phyloP scores from a whole-genome alignment of 2,113 vertebrate species.

The Chaetodon auriga region DNA sequence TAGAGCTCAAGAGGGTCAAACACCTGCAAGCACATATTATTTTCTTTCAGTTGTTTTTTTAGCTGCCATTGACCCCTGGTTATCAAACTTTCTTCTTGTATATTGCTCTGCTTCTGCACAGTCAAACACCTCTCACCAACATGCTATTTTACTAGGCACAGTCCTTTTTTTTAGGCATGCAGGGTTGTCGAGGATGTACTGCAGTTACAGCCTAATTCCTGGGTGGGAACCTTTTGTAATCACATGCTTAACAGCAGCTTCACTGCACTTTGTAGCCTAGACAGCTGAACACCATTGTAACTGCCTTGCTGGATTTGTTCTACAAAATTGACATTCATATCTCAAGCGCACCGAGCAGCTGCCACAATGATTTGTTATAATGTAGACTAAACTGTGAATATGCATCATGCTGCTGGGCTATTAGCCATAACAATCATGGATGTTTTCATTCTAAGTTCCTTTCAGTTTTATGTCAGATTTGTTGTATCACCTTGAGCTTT shows the following conservation, averaged over 20 bases:
- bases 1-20: neutral
- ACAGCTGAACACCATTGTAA: constrained; percentile 13
- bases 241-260: neutral
- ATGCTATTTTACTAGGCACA: constrained; percentile 15
- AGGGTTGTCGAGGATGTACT: constrained; percentile 14
- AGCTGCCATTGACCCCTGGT: neutral
- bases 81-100: neutral
- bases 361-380: neutral
- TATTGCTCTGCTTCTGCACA: neutral
- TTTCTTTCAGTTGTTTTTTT: neutral
- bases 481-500: neutral
- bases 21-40: neutral
- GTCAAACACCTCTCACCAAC: neutral
- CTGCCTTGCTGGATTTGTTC: neutral
- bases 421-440: constrained; percentile 6
- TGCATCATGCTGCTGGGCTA: neutral
- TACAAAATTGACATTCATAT: neutral
- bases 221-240: constrained; percentile 48
- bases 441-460: neutral
- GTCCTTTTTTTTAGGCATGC: constrained; percentile 24
- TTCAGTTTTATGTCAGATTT: neutral
- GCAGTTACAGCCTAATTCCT: constrained; percentile 46
- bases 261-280: constrained; percentile 2
- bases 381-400: constrained; percentile 10
- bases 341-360: neutral